Percentiles rank a stretch among this genome's conserved stretches.
phyloP scores from a whole-genome alignment of 1,140 invertebrate genomes.

The Rhyacophila brunnea region DNA sequence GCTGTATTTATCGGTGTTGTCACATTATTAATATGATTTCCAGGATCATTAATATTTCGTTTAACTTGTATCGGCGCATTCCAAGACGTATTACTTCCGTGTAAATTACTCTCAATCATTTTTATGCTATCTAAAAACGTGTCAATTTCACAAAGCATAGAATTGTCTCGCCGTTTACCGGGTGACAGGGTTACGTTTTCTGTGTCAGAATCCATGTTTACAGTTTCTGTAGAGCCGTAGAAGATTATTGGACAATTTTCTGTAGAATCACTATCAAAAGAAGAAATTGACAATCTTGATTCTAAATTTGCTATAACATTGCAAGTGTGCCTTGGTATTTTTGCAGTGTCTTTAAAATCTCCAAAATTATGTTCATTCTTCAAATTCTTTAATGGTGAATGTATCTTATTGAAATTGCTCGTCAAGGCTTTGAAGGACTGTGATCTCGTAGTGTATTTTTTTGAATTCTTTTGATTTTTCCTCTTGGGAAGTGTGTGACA shows the following conservation, averaged over 20 bases:
- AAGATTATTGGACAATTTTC: constrained; percentile 9
- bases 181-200: constrained; percentile 47
- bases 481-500: no score
- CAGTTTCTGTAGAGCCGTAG: constrained; percentile 34
- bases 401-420: not conserved
- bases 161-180: constrained; percentile 49
- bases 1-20: no score
- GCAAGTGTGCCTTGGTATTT: no score
- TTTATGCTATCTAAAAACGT: constrained; percentile 56
- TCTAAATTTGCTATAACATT: constrained; percentile 2
- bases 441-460: not conserved
- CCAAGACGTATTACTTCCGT: no score
- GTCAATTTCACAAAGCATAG: constrained; percentile 55
- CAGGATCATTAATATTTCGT: no score
- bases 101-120: constrained; percentile 42
- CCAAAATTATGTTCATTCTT: no score
- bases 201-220: constrained; percentile 49
- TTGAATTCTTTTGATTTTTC: not conserved
- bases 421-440: not conserved
- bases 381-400: no score
- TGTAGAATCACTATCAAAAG: constrained; percentile 13
- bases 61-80: no score
- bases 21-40: no score
- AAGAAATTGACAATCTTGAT: constrained; percentile 12
- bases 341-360: no score